Percentiles rank a stretch among this genome's conserved stretches.
These are phyloP conservation scores for Amia ocellicauda DNA, from an alignment of 2,113 vertebrate species.

Conservation along the genomic window DNA sequence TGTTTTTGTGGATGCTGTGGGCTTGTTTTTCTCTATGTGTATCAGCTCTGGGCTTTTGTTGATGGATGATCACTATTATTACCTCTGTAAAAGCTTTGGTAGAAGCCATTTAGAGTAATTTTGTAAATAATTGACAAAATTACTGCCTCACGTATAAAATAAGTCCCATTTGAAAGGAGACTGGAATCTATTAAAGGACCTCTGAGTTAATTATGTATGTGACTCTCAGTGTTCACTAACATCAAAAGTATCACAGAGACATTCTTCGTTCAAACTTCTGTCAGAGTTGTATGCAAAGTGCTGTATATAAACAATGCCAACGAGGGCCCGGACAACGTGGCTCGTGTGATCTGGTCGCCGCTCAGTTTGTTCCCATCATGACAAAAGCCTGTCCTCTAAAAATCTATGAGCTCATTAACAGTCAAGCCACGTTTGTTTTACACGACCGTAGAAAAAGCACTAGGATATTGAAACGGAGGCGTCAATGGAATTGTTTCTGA, in stretches of 20 bases:
- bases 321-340: too few relatives aligned
- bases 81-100: background rate
- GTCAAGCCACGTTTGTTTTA: background rate
- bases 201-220: conserved; percentile 4
- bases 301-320: too few relatives aligned
- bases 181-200: background rate
- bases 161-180: conserved; percentile 15
- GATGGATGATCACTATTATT: background rate
- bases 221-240: background rate
- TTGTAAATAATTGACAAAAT: conserved; percentile 4
- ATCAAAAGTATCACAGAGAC: background rate
- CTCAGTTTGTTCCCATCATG: background rate
- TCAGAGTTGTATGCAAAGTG: too few relatives aligned
- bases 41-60: too few relatives aligned
- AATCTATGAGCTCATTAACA: conserved; percentile 2
- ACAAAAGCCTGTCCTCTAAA: background rate
- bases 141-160: background rate
- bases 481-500: too few relatives aligned
- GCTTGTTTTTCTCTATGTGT: background rate
- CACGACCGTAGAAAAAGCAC: background rate
- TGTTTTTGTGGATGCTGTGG: background rate
- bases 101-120: background rate
- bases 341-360: background rate
- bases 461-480: background rate
- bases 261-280: too few relatives aligned